Percentiles rank a stretch among this genome's conserved stretches.
These are phyloP conservation scores for Melipona beecheii DNA, from an alignment of 2,888 invertebrate genomes.

Conservation along the genomic window DNA sequence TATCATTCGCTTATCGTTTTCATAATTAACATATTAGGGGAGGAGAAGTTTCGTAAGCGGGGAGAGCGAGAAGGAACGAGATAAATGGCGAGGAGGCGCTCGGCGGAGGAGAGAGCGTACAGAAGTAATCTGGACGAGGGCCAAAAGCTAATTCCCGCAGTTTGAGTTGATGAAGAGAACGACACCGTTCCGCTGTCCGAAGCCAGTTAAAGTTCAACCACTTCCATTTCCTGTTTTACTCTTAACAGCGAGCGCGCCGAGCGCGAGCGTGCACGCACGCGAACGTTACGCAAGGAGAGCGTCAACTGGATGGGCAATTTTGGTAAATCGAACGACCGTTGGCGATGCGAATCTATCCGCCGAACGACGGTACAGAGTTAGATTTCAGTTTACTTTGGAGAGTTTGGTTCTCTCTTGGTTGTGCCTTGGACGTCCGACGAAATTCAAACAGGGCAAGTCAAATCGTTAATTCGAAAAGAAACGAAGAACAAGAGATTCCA, in stretches of 20 bases:
- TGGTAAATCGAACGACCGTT: constrained; percentile 10
- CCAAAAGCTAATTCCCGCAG: constrained; percentile 80
- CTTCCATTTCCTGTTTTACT: constrained; percentile 79
- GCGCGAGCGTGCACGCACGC: constrained; percentile 33
- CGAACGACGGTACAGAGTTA: no score
- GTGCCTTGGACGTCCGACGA: neutral
- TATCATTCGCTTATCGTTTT: constrained; percentile 60
- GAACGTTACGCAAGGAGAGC: neutral
- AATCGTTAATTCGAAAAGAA: no score
- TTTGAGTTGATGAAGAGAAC: constrained; percentile 80
- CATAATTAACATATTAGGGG: constrained; percentile 66
- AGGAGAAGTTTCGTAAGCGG: constrained; percentile 47
- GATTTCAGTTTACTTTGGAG: no score
- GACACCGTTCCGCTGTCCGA: constrained; percentile 71
- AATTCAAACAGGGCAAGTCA: neutral
- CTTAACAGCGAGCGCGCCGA: constrained; percentile 71
- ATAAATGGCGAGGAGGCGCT: constrained; percentile 58
- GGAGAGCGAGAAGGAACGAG: constrained; percentile 51
- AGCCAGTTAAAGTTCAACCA: constrained; percentile 80
- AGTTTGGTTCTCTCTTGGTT: no score
- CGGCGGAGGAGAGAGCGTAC: constrained; percentile 56
- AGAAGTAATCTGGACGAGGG: constrained; percentile 79
- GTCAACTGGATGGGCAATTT: constrained; percentile 19
- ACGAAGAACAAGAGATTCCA: neutral
- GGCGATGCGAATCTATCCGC: constrained; percentile 12